phyloP scores from a whole-genome alignment of 2,888 invertebrate species.

The Brassicogethes aeneus region DNA sequence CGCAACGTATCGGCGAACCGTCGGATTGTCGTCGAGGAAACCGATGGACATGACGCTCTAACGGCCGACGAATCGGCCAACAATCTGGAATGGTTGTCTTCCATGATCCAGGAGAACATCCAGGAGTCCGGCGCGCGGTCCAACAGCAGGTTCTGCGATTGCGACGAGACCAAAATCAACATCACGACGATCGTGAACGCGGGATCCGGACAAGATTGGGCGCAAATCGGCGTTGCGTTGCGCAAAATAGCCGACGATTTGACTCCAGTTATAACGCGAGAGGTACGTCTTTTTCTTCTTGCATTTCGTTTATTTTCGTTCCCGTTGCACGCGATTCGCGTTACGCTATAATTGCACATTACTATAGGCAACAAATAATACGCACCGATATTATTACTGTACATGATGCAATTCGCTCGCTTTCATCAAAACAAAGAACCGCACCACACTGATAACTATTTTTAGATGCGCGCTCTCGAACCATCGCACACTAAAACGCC shows the following conservation, averaged over 20 bases:
- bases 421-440: too few species aligned
- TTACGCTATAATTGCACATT: too few species aligned
- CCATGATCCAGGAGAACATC: slow-evolving; percentile 6
- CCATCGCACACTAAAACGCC: too few species aligned
- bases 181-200: slow-evolving; percentile 22
- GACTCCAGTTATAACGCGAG: slow-evolving; percentile 16
- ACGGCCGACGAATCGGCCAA: slow-evolving; percentile 7
- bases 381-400: too few species aligned
- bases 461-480: too few species aligned
- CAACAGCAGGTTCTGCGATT: too few species aligned
- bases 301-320: slow-evolving; percentile 14
- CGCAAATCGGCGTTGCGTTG: slow-evolving; percentile 29
- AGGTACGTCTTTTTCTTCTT: too few species aligned
- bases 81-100: slow-evolving; percentile 5
- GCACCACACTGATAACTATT: too few species aligned
- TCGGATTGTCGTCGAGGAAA: not conserved
- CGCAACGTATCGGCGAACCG: not conserved
- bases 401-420: too few species aligned
- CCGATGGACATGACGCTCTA: not conserved
- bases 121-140: slow-evolving; percentile 16
- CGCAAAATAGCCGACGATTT: slow-evolving; percentile 27
- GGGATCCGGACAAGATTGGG: slow-evolving; percentile 25
- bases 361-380: too few species aligned
- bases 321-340: slow-evolving; percentile 15
- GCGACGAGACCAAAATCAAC: slow-evolving; percentile 27